Evolutionary conservation across 1,140 invertebrate genomes (phyloP), one percentile per base, ranked within the genome.

Genomic region (Hycleus cichorii): DNA sequence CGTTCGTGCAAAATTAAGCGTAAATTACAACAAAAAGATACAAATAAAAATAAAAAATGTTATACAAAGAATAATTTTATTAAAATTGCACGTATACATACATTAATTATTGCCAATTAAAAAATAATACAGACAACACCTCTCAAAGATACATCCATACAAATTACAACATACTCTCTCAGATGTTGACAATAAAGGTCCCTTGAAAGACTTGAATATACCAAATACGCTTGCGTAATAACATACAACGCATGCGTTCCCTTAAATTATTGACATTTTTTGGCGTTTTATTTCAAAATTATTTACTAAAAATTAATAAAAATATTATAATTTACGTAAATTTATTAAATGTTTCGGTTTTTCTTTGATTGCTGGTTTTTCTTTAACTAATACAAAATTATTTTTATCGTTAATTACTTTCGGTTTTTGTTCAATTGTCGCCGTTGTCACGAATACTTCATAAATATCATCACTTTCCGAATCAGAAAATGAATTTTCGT

Each of bases 171-270:
- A 26, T 26, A 49, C 32, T 18, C 18, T 27, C 24, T n/a, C 48
- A 49, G 18, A 27, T 49, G 48, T 49, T 49, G 48, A 49, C 48
- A 49, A 7, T 38, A n/a, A 25, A 49, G 48, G 48, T 38, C 49
- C 42, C 12, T 39, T 51, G 7, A 51, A 51, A 51, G 49, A 24
- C 48, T 32, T 32, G 1, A 32, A 32, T 32, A 3, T 32, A 27
- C 32, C 39, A 12, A 27, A 1, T 9, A 47, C 11, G 10, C 48
- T 32, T 49, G 48, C 48, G 48, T 26, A n/a, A 10, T 47, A 4
- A n/a, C 18, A 18, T 12, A 12, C 18, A 18, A 18, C 18, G 18
- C 18, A 18, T 18, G 18, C 18, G 18, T 18, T 18, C 18, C 18
- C 18, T 18, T 7, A 9, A 11, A 47, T 10, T 9, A 47, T 47